Evolutionary conservation across 2,888 invertebrate species (phyloP).

Genomic region (Caradrina kadenii): DNA sequence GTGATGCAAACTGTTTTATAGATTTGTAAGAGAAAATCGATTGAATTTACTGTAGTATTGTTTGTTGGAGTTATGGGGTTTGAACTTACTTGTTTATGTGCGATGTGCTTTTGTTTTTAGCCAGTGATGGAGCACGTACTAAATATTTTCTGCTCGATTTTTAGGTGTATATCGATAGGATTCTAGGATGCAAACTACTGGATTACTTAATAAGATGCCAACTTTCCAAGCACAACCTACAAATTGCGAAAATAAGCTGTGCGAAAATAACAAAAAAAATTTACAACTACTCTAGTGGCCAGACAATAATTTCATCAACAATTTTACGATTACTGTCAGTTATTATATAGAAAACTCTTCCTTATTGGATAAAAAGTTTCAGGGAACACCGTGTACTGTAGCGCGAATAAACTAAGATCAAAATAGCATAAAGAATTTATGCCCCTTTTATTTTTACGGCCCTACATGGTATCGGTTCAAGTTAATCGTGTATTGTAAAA

Average conservation of each 20-base stretch:
- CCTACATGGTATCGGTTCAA: conserved; percentile 20
- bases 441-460: conserved; percentile 15
- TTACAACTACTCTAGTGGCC: too few species aligned
- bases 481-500: conserved; percentile 28
- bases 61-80: conserved; percentile 4
- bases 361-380: background rate
- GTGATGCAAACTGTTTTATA: conserved; percentile 46
- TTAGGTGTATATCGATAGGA: too few species aligned
- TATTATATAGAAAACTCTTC: background rate
- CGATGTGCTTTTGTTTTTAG: background rate
- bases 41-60: conserved; percentile 23
- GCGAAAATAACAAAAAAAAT: background rate
- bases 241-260: background rate
- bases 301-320: background rate
- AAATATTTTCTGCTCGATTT: background rate
- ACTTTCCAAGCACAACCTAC: background rate
- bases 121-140: background rate
- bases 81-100: background rate
- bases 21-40: conserved; percentile 46
- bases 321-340: background rate
- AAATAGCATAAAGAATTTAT: conserved; percentile 8
- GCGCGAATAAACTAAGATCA: background rate
- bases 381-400: background rate
- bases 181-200: too few species aligned
- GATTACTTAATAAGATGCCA: background rate